Evolutionary conservation across 1,140 invertebrate species (phyloP).

Genomic region (Mactra quadrangularis): DNA sequence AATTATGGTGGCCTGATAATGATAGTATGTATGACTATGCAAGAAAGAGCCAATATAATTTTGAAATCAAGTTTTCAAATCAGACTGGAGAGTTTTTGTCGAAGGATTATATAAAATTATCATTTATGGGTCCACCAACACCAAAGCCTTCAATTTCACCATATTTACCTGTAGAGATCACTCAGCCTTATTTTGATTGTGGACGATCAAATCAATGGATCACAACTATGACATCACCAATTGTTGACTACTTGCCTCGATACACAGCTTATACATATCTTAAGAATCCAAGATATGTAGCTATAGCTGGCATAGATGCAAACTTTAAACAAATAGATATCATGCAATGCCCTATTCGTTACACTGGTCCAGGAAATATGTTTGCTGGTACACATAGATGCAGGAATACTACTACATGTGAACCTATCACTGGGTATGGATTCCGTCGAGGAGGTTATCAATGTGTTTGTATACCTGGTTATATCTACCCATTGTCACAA

Average conservation of each 20-base stretch:
- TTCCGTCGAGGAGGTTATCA: constrained; percentile 98
- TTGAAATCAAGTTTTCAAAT: constrained; percentile 94
- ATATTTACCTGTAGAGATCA: constrained; percentile 96
- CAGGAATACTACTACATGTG: constrained; percentile 98
- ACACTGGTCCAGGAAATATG: constrained; percentile 93
- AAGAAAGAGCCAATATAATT: constrained; percentile 91
- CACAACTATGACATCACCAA: constrained; percentile 95
- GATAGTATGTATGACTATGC: constrained; percentile 90
- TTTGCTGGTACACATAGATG: constrained; percentile 96
- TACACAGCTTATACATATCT: constrained; percentile 95
- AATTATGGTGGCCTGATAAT: constrained; percentile 89
- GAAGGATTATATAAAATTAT: constrained; percentile 70
- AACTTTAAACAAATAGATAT: constrained; percentile 99
- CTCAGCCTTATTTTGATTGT: constrained; percentile 98
- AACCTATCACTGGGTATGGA: constrained; percentile 97
- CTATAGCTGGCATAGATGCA: constrained; percentile 96
- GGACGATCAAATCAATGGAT: constrained; percentile 97
- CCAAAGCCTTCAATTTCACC: constrained; percentile 84
- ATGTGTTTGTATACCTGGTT: constrained; percentile 93
- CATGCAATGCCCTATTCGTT: constrained; percentile 96
- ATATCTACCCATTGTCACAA: constrained; percentile 92
- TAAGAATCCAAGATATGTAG: constrained; percentile 97
- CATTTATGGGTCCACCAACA: constrained; percentile 83
- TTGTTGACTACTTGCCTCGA: constrained; percentile 97
- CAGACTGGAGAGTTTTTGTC: constrained; percentile 88